Conservation (phyloP, 1,140 invertebrate species). For the Aphaenogaster ashmeadi region DNA sequence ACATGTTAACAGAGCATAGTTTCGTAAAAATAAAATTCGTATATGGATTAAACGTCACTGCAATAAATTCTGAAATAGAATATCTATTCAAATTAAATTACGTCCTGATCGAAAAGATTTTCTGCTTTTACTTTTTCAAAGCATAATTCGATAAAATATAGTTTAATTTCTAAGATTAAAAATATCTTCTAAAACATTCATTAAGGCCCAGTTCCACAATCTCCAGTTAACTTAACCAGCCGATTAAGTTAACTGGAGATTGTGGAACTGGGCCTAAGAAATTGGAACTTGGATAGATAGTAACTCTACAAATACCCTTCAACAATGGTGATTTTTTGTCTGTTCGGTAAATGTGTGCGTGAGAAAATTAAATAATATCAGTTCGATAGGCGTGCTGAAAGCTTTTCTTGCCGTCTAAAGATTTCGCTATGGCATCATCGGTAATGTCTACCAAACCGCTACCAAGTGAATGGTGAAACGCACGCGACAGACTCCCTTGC, state of each 20-base stretch:
- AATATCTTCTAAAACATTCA: not conserved
- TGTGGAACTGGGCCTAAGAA: too few species aligned
- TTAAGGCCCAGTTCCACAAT: too few species aligned
- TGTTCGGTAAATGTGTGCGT: not conserved
- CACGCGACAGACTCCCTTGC: slow-evolving; percentile 62
- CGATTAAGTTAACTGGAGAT: too few species aligned
- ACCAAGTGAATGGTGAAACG: slow-evolving; percentile 60
- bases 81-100: not conserved
- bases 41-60: not conserved
- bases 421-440: slow-evolving; percentile 41
- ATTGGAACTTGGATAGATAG: not conserved
- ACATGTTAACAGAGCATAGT: not conserved
- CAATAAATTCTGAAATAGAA: not conserved
- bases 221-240: too few species aligned
- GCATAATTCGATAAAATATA: not conserved
- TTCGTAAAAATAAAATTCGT: not conserved
- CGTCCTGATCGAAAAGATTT: not conserved
- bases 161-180: not conserved
- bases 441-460: slow-evolving; percentile 27
- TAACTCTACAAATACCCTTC: not conserved
- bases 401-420: slow-evolving; percentile 16
- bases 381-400: not conserved
- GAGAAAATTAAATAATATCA: slow-evolving; percentile 13
- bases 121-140: not conserved
- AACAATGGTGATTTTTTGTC: not conserved